A percentile compares a stretch with the other conserved stretches of the same genome.
Conservation (phyloP, 2,797 vertebrate genomes). For the Scarus forsteni region DNA sequence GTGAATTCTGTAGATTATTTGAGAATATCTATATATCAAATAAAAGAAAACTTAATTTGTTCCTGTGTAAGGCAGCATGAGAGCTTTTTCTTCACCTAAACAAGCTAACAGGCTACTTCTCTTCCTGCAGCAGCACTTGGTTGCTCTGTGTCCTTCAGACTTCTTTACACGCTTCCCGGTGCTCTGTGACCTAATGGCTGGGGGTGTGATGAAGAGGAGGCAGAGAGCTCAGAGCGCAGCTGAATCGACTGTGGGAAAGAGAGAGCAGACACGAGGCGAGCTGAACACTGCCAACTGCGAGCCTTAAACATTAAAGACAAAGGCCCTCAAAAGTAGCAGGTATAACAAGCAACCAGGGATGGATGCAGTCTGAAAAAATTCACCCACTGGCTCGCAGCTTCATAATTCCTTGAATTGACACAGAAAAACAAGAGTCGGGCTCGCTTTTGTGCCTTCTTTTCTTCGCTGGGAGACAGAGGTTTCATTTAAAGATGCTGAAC, state of each 20-base stretch:
- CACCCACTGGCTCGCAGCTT: conserved; percentile 4
- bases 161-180: conserved; percentile 65
- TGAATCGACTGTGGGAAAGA: conserved; percentile 39
- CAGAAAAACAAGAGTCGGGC: conserved; percentile 6
- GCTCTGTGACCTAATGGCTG: conserved; percentile 68
- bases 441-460: conserved; percentile 26
- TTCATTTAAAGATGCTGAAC: conserved; percentile 21
- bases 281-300: conserved; percentile 31
- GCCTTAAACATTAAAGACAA: conserved; percentile 38
- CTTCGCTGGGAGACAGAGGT: neutral
- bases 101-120: conserved; percentile 41
- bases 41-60: conserved; percentile 11
- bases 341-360: conserved; percentile 17
- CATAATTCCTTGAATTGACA: conserved; percentile 19
- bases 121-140: conserved; percentile 29
- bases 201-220: conserved; percentile 46
- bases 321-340: conserved; percentile 17
- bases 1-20: neutral
- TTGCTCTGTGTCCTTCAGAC: conserved; percentile 51
- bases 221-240: conserved; percentile 46
- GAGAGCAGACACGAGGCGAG: conserved; percentile 31
- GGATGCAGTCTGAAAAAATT: conserved; percentile 23
- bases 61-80: conserved; percentile 30
- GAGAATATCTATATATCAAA: neutral
- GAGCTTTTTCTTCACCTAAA: conserved; percentile 17